A percentile compares a stretch with the other conserved stretches of the same genome.
These are phyloP conservation scores for Cryptocheilus praepositus DNA, from an alignment of 2,888 invertebrate genomes.

Conservation along the genomic window DNA sequence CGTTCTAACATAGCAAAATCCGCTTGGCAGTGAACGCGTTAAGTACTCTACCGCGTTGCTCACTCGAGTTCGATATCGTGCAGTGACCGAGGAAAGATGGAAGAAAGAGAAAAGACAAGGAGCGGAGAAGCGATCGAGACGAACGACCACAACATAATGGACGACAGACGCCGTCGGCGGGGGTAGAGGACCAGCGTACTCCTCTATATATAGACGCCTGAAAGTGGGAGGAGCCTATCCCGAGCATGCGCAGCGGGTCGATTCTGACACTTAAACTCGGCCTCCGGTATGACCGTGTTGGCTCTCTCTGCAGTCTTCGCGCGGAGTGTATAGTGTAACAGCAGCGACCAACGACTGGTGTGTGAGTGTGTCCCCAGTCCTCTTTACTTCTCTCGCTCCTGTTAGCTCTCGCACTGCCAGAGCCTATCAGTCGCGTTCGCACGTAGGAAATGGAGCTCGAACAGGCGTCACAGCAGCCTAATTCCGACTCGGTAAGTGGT, in stretches of 20 bases:
- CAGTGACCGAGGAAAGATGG: too few relatives aligned
- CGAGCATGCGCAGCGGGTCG: slow-evolving; percentile 79
- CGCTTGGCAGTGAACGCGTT: too few relatives aligned
- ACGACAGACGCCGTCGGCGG: background rate
- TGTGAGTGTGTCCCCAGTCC: slow-evolving; percentile 46
- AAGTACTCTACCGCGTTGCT: too few relatives aligned
- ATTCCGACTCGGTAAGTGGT: slow-evolving; percentile 66
- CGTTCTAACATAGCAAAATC: too few relatives aligned
- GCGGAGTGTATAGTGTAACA: slow-evolving; percentile 41
- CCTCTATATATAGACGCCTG: background rate
- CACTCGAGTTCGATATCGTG: too few relatives aligned
- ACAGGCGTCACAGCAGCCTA: slow-evolving; percentile 60
- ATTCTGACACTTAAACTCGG: slow-evolving; percentile 79
- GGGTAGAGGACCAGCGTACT: background rate
- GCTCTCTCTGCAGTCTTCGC: slow-evolving; percentile 40
- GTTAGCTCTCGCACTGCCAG: slow-evolving; percentile 45
- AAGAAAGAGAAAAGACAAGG: too few relatives aligned
- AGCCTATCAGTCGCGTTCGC: slow-evolving; percentile 60
- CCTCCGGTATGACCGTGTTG: slow-evolving; percentile 54
- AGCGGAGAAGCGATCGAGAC: too few relatives aligned
- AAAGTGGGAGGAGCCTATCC: slow-evolving; percentile 37
- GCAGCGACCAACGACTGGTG: slow-evolving; percentile 25
- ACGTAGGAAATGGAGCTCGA: slow-evolving; percentile 70
- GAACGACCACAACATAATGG: background rate
- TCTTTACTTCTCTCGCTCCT: slow-evolving; percentile 43